Conservation (phyloP, 2,797 vertebrate species). For the Mus caroli region DNA sequence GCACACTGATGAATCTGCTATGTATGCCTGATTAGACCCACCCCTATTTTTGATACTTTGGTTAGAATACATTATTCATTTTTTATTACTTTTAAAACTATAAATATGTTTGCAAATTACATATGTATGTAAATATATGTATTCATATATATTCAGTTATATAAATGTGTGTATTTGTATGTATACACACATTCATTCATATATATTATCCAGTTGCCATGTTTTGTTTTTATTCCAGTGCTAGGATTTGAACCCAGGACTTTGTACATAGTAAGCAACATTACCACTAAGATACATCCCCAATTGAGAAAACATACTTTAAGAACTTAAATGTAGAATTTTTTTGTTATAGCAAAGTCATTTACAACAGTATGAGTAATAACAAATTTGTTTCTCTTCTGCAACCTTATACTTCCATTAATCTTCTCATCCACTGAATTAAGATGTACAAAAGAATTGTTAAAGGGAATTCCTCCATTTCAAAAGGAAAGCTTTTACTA, state of each 20-base stretch:
- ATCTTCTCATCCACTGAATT: conserved; percentile 6
- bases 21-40: not conserved
- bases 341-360: conserved; percentile 28
- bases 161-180: not conserved
- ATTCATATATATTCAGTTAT: not conserved
- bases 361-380: not conserved
- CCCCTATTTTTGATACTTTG: not conserved
- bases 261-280: not conserved
- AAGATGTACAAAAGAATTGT: not conserved
- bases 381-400: conserved; percentile 24
- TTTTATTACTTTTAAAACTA: not conserved
- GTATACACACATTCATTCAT: not conserved
- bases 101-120: not conserved
- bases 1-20: not conserved
- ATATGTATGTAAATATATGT: not conserved
- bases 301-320: not conserved
- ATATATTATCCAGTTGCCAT: not conserved
- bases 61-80: conserved; percentile 43
- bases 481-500: not conserved
- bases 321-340: not conserved
- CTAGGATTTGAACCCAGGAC: not conserved
- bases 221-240: not conserved
- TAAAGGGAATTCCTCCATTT: not conserved
- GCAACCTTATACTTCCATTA: not conserved
- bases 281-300: not conserved